Base-by-base conservation (phyloP, 2,888 invertebrate species). In the Zele albiditarsus region DNA sequence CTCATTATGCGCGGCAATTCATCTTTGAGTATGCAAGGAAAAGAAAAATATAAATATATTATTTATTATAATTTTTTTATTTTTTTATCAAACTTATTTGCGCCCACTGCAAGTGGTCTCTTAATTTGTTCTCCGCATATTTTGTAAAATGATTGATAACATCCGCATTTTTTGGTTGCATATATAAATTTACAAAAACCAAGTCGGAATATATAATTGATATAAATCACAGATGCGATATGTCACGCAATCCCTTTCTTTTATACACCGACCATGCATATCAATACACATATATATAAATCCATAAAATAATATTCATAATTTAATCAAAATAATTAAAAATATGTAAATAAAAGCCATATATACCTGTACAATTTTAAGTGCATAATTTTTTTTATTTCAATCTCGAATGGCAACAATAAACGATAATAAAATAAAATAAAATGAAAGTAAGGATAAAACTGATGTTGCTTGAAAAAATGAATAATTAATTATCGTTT, bases 1-100 rank as follows among this genome's bases (percentile, higher is more conserved):
- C 77, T 82, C 79, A 84, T 84, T 83, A 82, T 83, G 80, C 69
- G 38, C 68, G 70, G 67, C 79, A 77, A 83, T 83, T 83, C 80
- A 79, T 83, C 81, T 81, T 82, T 81, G 53, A 81, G 84, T 82
- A 80, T 81, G 10, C 12, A 38, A 38, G 10, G 10, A 12, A 8
- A 8, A 38, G 10, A 38, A 81, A 77, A 76, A 70, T 25, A 8
- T 53, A 57, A 65, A 63, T 57, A 25, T 49, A 66, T n/a, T 60
- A 31, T 42, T 53, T 53, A n/a, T 53, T n/a, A 46, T 46, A 1
- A 12, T n/a, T 46, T 46, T n/a, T 46, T 46, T 46, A 0, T 46
- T 46, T 46, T 46, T 38, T 38, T 12, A 38, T 53, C 53, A 20
- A 53, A 53, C 20, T n/a, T 53, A 53, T 20, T n/a, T 20, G 20